These are phyloP conservation scores for Tragelaphus imberbis DNA, from an alignment of 2,113 vertebrate species.

Conservation along the genomic window DNA sequence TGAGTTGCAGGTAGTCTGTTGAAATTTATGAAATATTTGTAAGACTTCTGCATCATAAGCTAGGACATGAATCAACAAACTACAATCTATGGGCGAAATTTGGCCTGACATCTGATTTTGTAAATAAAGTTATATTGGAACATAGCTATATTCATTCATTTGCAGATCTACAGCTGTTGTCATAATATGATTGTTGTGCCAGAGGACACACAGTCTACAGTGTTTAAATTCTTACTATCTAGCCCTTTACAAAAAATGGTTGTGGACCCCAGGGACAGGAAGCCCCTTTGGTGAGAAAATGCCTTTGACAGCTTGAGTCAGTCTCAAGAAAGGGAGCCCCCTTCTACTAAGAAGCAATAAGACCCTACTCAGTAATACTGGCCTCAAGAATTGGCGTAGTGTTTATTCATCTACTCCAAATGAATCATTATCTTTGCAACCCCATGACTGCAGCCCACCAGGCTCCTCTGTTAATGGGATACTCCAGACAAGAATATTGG, in stretches of 20 bases:
- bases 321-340: not conserved
- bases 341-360: not conserved
- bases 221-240: not conserved
- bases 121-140: conserved; percentile 8
- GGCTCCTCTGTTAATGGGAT: not conserved
- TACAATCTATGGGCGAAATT: not conserved
- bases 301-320: not conserved
- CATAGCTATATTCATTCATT: not conserved
- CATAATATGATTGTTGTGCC: not conserved
- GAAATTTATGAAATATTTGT: not conserved
- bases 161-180: not conserved
- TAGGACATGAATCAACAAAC: not conserved
- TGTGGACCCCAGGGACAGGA: not conserved
- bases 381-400: not conserved
- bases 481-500: not conserved
- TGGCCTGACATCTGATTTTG: not conserved
- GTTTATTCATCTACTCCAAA: conserved; percentile 1
- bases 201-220: not conserved
- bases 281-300: not conserved
- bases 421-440: not conserved
- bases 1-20: not conserved
- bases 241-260: not conserved
- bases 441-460: not conserved
- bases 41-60: not conserved
- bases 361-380: not conserved